Base-by-base conservation (phyloP, 2,888 invertebrate genomes). In the Caenorhabditis zanzibari region DNA sequence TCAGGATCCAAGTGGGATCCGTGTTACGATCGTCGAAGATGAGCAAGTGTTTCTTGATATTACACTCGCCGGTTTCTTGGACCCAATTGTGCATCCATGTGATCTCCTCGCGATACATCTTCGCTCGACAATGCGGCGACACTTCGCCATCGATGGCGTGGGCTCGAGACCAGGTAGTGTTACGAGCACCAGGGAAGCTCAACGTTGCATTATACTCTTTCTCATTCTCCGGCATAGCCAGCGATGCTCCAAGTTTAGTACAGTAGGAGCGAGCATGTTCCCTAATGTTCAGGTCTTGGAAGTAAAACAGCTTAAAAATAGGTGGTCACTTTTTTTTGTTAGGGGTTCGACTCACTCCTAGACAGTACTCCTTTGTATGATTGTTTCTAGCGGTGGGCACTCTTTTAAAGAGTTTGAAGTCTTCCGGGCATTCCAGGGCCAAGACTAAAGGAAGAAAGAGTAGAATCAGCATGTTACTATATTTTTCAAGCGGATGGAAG, bases 301-400 rank as follows among this genome's bases (percentile, higher is more conserved):
- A 52, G 24, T 9, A 10, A 12, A 52, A 10, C n/a, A n/a, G n/a
- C n/a, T n/a, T n/a, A n/a, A n/a, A n/a, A n/a, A n/a, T n/a, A n/a
- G n/a, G n/a, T n/a, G n/a, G n/a, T n/a, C n/a, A n/a, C n/a, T n/a
- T n/a, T n/a, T n/a, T n/a, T n/a, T n/a, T n/a, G n/a, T n/a, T n/a
- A n/a, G n/a, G n/a, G n/a, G n/a, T n/a, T n/a, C n/a, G n/a, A n/a
- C n/a, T n/a, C 9, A 58, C 35, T 19, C 16, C 32, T 5, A 58
- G 3, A 32, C 58, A 58, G 14, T 28, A 58, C 12, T 58, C 58
- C 16, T 14, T 35, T 9, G 58, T 32, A 7, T 35, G 16, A 35
- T 58, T 58, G n/a, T 58, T 58, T n/a, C 35, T 58, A 7, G 58
- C 58, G n/a, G 58, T 58, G 12, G 58, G 58, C 14, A 12, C 7